Conservation (phyloP, 2,113 vertebrate species). For the Tympanuchus pallidicinctus region DNA sequence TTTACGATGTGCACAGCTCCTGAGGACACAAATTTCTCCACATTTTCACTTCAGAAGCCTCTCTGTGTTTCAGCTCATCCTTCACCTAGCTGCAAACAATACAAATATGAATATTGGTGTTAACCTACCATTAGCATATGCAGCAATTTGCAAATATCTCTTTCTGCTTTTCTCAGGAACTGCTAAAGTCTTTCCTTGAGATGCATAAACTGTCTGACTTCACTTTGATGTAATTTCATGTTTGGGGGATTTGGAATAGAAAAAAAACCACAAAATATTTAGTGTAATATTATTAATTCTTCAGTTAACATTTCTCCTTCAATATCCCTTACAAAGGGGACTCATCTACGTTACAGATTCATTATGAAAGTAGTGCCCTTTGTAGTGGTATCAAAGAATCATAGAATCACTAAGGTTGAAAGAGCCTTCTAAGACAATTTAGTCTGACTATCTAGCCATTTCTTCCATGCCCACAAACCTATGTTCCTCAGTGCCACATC, state of each 20-base stretch:
- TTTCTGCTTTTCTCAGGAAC: neutral
- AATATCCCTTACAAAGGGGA: neutral
- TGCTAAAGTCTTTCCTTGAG: neutral
- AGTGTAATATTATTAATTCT: neutral
- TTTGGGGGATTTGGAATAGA: neutral
- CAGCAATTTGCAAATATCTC: neutral
- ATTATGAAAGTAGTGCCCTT: neutral
- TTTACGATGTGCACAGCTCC: neutral
- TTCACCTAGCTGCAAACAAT: neutral
- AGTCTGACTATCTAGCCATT: too few relatives aligned
- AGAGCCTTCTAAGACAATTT: too few relatives aligned
- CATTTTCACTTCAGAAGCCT: neutral
- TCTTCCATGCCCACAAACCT: too few relatives aligned
- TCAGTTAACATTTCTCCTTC: neutral
- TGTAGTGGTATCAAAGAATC: neutral
- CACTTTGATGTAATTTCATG: neutral
- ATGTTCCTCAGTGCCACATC: too few relatives aligned
- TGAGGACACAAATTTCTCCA: neutral
- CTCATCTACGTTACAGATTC: neutral
- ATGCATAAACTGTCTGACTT: neutral
- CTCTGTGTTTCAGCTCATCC: neutral
- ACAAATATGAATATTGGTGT: neutral
- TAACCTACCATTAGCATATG: neutral
- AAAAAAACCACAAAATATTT: neutral
- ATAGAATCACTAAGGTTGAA: too few relatives aligned